Percentiles rank a stretch among this genome's conserved stretches.
These are phyloP conservation scores for Amphibalanus amphitrite DNA, from an alignment of 1,140 invertebrate genomes.

Conservation along the genomic window DNA sequence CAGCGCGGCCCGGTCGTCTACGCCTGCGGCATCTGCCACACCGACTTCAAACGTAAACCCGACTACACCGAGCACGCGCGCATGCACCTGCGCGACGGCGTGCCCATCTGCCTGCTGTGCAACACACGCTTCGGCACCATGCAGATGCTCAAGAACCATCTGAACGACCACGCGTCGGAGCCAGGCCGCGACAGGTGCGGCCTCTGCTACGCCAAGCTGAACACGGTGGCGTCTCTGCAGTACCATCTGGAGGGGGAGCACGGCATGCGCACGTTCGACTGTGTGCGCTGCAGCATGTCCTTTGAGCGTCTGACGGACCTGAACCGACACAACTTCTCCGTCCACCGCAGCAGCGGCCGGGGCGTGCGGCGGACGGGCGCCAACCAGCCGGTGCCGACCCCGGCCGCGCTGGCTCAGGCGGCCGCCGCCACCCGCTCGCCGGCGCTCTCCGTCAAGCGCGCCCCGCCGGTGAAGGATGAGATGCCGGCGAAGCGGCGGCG, in stretches of 20 bases:
- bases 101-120: slow-evolving; percentile 3
- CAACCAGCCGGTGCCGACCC: neutral
- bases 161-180: neutral
- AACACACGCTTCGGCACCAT: neutral
- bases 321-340: neutral
- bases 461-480: neutral
- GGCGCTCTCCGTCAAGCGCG: neutral
- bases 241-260: neutral
- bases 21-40: neutral
- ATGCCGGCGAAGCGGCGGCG: neutral
- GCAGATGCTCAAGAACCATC: neutral
- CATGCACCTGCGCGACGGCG: neutral
- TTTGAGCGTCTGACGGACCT: neutral
- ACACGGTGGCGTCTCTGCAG: neutral
- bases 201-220: slow-evolving; percentile 3
- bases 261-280: neutral
- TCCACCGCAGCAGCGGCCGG: neutral
- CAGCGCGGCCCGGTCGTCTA: neutral
- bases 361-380: neutral
- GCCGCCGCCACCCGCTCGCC: neutral
- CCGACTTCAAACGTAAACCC: neutral
- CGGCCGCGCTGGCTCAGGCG: neutral
- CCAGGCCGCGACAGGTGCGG: neutral
- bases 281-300: neutral
- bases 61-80: neutral